Evolutionary conservation across 2,888 invertebrate species (phyloP).

Genomic region (Phytoseiulus persimilis): DNA sequence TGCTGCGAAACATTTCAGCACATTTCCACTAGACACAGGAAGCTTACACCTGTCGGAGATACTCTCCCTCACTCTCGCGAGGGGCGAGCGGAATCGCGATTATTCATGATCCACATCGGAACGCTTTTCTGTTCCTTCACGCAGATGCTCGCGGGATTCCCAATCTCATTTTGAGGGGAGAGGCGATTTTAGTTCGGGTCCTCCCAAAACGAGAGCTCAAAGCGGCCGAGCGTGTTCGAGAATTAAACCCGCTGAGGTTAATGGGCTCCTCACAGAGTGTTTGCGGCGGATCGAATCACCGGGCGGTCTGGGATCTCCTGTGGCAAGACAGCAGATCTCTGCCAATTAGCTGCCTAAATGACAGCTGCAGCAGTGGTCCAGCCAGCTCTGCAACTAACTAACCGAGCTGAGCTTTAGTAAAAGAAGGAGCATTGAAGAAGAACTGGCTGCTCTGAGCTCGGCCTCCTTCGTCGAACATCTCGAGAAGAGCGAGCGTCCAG

Average conservation of each 20-base stretch:
- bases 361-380: neutral
- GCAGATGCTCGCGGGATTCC: too few species aligned
- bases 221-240: neutral
- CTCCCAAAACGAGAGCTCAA: neutral
- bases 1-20: too few species aligned
- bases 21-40: too few species aligned
- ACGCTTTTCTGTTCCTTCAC: too few species aligned
- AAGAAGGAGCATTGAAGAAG: neutral
- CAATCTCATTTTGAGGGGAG: too few species aligned
- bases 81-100: too few species aligned
- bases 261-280: constrained; percentile 5
- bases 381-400: neutral
- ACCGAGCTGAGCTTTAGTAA: neutral
- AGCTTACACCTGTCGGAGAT: too few species aligned
- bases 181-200: neutral
- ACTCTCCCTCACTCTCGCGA: too few species aligned
- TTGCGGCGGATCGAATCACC: neutral
- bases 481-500: neutral
- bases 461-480: neutral
- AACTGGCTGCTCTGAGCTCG: neutral
- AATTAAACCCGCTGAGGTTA: neutral
- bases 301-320: neutral
- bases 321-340: constrained; percentile 30
- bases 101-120: too few species aligned
- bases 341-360: constrained; percentile 38